A percentile compares a stretch with the other conserved stretches of the same genome.
Evolutionary conservation across 1,140 invertebrate genomes (phyloP).

Genomic region (Adelges cooleyi): DNA sequence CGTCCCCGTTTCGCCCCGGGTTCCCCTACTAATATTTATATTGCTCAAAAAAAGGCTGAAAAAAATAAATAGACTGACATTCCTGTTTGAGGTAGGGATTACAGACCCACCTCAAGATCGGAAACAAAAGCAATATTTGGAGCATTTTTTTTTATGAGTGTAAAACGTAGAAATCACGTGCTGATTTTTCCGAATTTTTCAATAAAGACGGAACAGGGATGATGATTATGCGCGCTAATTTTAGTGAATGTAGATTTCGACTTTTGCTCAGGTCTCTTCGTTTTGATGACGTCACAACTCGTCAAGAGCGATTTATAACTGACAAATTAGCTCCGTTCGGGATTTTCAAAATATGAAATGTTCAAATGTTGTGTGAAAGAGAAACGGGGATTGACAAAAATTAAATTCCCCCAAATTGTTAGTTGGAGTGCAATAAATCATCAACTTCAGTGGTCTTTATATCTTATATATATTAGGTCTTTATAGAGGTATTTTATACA

Average conservation of each 20-base stretch:
- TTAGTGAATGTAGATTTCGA: conserved; percentile 34
- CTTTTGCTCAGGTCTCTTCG: conserved; percentile 34
- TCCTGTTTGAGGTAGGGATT: conserved; percentile 3
- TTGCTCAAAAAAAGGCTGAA: background rate
- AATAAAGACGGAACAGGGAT: conserved; percentile 5
- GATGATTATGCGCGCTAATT: conserved; percentile 7
- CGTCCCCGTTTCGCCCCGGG: no score
- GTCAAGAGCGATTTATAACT: conserved; percentile 31
- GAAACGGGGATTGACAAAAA: no score
- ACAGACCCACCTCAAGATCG: no score
- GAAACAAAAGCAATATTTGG: no score
- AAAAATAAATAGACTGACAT: background rate
- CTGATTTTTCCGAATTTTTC: conserved; percentile 4
- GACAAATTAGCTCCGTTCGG: conserved; percentile 36
- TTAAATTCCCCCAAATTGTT: no score
- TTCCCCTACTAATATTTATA: no score
- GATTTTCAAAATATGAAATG: no score
- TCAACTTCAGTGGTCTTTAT: no score
- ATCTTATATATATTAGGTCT: no score
- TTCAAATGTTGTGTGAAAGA: no score
- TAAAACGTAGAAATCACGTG: conserved; percentile 1
- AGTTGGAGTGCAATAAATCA: no score
- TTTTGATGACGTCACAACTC: conserved; percentile 36
- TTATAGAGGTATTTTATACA: no score
- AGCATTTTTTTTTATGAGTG: background rate